These are phyloP conservation scores for Odontesthes bonariensis DNA, from an alignment of 2,113 vertebrate species.

Conservation along the genomic window DNA sequence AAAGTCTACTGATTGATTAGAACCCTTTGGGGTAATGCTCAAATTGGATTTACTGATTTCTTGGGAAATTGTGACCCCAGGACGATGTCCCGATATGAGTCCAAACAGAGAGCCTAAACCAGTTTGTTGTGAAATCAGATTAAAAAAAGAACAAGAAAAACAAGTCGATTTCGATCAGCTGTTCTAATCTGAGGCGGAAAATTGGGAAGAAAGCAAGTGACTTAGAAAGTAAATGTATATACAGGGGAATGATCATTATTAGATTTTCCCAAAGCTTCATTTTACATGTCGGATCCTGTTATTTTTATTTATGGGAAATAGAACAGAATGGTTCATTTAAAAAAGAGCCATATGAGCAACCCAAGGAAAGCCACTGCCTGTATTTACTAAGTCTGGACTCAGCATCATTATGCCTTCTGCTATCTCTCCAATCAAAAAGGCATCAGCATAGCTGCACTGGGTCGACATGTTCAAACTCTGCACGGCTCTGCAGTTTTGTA, in stretches of 20 bases:
- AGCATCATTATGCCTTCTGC: background rate
- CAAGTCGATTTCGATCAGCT: no score
- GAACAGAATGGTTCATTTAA: background rate
- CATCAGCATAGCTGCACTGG: conserved; percentile 30
- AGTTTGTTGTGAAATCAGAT: no score
- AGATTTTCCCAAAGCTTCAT: background rate
- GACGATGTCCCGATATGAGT: no score
- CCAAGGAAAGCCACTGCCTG: background rate
- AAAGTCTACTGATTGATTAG: no score
- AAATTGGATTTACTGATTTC: no score
- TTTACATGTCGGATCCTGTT: background rate
- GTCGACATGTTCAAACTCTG: conserved; percentile 27
- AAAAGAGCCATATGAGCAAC: background rate
- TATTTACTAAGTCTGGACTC: conserved; percentile 12
- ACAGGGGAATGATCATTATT: background rate
- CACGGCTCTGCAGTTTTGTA: conserved; percentile 39
- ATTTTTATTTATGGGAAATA: background rate
- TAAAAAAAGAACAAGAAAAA: no score
- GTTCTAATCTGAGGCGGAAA: no score
- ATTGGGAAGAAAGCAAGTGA: no score
- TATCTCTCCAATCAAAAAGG: conserved; percentile 41
- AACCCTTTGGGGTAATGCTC: no score
- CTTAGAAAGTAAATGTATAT: background rate
- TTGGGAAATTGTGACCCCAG: no score
- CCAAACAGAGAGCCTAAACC: no score